Percentiles rank a stretch among this genome's conserved stretches.
Conservation (phyloP, 2,888 invertebrate genomes). For the Amorpha juglandis region DNA sequence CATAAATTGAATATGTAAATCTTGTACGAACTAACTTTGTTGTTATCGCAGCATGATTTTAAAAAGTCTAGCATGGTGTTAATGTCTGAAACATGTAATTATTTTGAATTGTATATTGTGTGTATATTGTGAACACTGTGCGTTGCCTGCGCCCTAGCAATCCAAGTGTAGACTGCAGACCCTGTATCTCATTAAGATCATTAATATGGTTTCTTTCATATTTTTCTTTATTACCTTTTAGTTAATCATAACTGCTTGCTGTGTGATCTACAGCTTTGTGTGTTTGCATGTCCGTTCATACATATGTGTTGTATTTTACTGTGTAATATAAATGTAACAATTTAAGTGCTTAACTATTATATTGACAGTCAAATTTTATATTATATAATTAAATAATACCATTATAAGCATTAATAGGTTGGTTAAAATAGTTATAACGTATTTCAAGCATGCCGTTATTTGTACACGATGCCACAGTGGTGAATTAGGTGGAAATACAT, state of each 20-base stretch:
- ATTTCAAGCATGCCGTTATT: no score
- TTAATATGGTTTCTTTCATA: constrained; percentile 29
- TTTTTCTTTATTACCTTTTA: constrained; percentile 26
- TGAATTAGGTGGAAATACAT: background rate
- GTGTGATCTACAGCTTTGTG: constrained; percentile 37
- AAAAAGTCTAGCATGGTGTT: constrained; percentile 47
- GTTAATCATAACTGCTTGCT: constrained; percentile 31
- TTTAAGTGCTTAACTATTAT: background rate
- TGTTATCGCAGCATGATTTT: constrained; percentile 35
- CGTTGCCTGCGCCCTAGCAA: constrained; percentile 74
- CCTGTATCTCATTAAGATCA: constrained; percentile 34
- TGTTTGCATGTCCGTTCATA: constrained; percentile 37
- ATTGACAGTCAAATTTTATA: background rate
- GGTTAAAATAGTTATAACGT: no score
- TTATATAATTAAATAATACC: no score
- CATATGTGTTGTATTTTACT: constrained; percentile 28
- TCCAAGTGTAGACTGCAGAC: constrained; percentile 77
- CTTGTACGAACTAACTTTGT: constrained; percentile 21
- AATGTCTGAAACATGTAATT: constrained; percentile 30
- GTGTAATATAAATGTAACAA: background rate
- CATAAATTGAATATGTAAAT: background rate
- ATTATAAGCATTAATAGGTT: no score
- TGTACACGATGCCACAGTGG: background rate
- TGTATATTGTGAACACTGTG: constrained; percentile 64
- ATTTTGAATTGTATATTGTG: constrained; percentile 35